Evolutionary conservation across 2,113 vertebrate species (phyloP), one percentile per base, ranked within the genome.

Genomic region (Notarius quadriscutis): DNA sequence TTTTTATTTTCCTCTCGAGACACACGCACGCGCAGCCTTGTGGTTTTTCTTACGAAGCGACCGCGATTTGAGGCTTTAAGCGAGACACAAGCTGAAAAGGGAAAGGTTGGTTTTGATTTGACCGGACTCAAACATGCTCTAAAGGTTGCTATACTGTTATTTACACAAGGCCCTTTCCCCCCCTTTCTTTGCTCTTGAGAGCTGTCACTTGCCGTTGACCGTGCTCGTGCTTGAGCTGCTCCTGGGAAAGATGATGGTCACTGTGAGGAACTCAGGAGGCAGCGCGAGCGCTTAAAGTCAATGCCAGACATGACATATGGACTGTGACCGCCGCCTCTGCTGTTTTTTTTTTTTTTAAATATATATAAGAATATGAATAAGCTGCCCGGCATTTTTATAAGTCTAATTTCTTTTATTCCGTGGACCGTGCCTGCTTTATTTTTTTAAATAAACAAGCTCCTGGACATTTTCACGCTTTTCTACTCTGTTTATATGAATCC

Each of bases 401-500:
- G 0, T 41, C 15, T 22, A 1, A 60, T 55, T 74, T 34, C 30
- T 84, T n/a, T 18, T 34, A 20, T 12, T 58, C 8, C 34, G 34
- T 58, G 65, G 2, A 25, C 65, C 7, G 65, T 57, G 51, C n/a
- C 25, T 51, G 62, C 8, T 14, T 62, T 11, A 14, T 22, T 60
- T 41, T 41, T 41, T 12, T 22, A 2, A 30, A 41, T 65, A 71
- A 72, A 60, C 50, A 7, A 72, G 53, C 48, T 81, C 18, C 10
- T 25, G 78, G 78, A 86, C 77, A 67, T 81, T 81, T 81, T 51
- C 63, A 20, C 30, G 7, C 53, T 55, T 74, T 83, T 53, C 48
- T 25, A 34, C n/a, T 58, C 48, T 34, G 41, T 82, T 86, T 53
- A 14, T 63, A 14, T 27, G 79, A 82, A 27, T 25, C 69, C 27